These are phyloP conservation scores for Dreissena rostriformis DNA, from an alignment of 1,140 invertebrate genomes.

Conservation along the genomic window DNA sequence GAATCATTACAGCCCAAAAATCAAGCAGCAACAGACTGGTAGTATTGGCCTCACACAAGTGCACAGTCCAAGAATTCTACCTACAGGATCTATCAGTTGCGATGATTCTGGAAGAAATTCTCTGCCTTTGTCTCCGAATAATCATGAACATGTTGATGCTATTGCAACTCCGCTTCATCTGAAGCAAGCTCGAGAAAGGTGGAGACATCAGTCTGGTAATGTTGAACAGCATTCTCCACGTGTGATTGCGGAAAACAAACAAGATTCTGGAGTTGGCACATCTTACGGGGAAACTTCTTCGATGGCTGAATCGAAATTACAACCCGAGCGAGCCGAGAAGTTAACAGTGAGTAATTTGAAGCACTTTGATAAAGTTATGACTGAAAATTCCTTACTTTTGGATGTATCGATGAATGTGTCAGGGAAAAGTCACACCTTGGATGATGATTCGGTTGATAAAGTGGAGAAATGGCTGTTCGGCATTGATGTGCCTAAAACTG, in stretches of 20 bases:
- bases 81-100: neutral
- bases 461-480: conserved; percentile 2
- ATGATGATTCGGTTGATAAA: neutral
- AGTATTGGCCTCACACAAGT: neutral
- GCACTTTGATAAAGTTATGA: neutral
- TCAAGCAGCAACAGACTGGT: neutral
- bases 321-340: neutral
- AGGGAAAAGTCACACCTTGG: neutral
- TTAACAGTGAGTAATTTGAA: neutral
- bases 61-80: neutral
- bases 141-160: neutral
- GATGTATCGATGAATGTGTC: neutral
- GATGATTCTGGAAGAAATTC: neutral
- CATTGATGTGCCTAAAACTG: neutral
- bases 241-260: neutral
- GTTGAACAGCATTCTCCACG: neutral
- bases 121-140: neutral
- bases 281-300: neutral
- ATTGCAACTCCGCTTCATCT: neutral
- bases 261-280: neutral
- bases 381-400: neutral
- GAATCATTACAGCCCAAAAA: neutral
- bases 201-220: neutral
- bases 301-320: neutral
- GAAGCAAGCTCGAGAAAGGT: neutral